Evolutionary conservation across 2,888 invertebrate species (phyloP).

Genomic region (Drosophila basisetae): DNA sequence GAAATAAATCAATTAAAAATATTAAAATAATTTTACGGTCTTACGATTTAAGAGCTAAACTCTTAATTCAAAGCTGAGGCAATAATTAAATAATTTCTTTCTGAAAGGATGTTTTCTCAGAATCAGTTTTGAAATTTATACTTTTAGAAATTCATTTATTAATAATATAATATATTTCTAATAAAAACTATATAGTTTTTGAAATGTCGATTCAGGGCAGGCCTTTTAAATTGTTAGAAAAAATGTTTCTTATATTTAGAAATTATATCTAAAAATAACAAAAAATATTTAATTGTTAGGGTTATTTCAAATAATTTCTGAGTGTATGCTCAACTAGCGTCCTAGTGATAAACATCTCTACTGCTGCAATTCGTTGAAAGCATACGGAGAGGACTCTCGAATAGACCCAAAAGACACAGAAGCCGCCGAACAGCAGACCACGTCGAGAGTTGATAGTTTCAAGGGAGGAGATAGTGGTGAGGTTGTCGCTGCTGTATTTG

Average conservation of each 20-base stretch:
- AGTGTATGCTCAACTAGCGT: conserved; percentile 16
- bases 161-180: not conserved
- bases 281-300: not conserved
- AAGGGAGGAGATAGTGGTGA: not conserved
- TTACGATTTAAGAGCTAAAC: no score
- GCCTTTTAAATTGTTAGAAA: no score
- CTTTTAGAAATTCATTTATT: conserved; percentile 16
- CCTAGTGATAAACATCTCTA: conserved; percentile 33
- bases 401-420: conserved; percentile 12
- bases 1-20: no score
- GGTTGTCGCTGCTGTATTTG: not conserved
- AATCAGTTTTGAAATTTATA: no score
- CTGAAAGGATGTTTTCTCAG: no score
- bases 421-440: not conserved
- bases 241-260: not conserved
- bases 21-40: no score
- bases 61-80: no score
- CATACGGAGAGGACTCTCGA: not conserved
- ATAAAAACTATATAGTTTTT: no score
- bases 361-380: conserved; percentile 42
- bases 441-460: not conserved
- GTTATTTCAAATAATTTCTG: not conserved
- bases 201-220: no score
- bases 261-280: not conserved
- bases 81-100: no score